Percentiles rank a stretch among this genome's conserved stretches.
Conservation (phyloP, 2,113 vertebrate species). For the Micromys minutus region DNA sequence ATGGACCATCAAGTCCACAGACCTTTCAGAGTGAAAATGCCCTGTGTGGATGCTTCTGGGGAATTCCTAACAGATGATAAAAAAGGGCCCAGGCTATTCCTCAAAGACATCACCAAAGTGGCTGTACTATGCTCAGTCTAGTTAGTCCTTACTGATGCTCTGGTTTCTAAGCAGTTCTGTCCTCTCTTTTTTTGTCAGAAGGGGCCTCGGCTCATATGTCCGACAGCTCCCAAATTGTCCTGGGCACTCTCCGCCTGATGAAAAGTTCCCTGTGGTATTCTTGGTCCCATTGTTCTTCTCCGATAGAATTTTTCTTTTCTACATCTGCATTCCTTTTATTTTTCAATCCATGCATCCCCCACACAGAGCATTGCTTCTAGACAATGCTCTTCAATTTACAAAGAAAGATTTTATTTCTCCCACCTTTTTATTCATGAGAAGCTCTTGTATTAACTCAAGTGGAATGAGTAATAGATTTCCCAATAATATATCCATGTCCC, state of each 20-base stretch:
- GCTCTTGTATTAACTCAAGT: neutral
- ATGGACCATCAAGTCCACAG: slow-evolving; percentile 71
- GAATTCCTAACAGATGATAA: slow-evolving; percentile 43
- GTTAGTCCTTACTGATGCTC: neutral
- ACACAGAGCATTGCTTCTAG: neutral
- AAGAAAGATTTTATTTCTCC: neutral
- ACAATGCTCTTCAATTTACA: neutral
- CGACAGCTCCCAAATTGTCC: neutral
- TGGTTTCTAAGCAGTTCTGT: neutral
- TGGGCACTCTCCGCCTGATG: neutral
- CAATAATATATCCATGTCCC: neutral
- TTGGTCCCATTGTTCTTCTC: neutral
- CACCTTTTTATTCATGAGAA: neutral
- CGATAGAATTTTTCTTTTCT: neutral
- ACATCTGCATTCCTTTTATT: neutral
- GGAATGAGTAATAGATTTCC: neutral
- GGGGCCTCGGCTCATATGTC: neutral
- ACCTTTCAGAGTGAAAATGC: slow-evolving; percentile 54
- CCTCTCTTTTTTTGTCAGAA: neutral
- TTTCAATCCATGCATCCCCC: neutral
- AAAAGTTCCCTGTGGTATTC: neutral
- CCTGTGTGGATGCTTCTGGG: slow-evolving; percentile 41
- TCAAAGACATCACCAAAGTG: slow-evolving; percentile 3
- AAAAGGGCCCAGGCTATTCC: slow-evolving; percentile 36
- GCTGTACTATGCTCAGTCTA: neutral